Percentiles rank a stretch among this genome's conserved stretches.
Evolutionary conservation across 2,113 vertebrate species (phyloP).

Genomic region (Zosterops borbonicus): DNA sequence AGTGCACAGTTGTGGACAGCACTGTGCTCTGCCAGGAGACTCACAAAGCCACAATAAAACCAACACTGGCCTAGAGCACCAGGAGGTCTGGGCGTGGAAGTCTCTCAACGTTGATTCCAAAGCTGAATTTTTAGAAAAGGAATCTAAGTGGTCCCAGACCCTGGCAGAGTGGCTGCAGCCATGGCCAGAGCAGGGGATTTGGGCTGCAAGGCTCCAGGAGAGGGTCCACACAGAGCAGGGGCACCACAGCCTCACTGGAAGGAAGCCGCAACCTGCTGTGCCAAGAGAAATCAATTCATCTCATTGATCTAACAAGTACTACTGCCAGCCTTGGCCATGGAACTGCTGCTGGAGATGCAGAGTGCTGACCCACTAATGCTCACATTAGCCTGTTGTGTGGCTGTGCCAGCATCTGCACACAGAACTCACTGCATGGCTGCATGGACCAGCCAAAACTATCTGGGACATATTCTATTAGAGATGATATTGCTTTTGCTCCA

Average conservation of each 20-base stretch:
- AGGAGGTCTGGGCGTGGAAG: neutral
- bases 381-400: slow-evolving; percentile 9
- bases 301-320: neutral
- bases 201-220: neutral
- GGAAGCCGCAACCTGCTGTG: neutral
- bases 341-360: neutral
- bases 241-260: slow-evolving; percentile 50
- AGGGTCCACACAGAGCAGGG: neutral
- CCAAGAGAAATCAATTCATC: slow-evolving; percentile 66
- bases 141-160: neutral
- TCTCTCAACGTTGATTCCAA: neutral
- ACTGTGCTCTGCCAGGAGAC: neutral
- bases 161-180: neutral
- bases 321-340: slow-evolving; percentile 43
- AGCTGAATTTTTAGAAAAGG: neutral
- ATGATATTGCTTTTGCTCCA: slow-evolving; percentile 69
- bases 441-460: slow-evolving; percentile 62
- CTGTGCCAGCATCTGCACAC: slow-evolving; percentile 59
- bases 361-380: slow-evolving; percentile 59
- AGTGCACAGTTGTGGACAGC: neutral
- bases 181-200: neutral
- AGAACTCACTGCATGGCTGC: slow-evolving; percentile 3
- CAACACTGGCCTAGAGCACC: neutral
- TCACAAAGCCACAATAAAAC: neutral
- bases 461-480: slow-evolving; percentile 73